A percentile compares a stretch with the other conserved stretches of the same genome.
Conservation (phyloP, 1,140 invertebrate species). For the Gonatopus flavifemur region DNA sequence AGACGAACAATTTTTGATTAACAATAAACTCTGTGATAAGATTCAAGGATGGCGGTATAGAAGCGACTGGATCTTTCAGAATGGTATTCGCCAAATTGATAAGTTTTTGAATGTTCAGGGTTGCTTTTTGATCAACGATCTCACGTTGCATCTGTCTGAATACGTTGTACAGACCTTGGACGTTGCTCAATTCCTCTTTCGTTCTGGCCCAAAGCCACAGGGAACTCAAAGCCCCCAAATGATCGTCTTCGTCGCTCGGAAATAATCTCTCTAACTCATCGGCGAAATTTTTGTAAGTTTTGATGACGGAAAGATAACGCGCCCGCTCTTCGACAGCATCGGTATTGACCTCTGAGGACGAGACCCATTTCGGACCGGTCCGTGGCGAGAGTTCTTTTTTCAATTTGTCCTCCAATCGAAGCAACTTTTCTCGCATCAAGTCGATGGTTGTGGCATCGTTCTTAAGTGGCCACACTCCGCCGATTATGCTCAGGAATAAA, state of each 20-base stretch:
- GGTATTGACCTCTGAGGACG: conserved; percentile 6
- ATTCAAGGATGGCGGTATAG: conserved; percentile 55
- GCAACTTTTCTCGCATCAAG: conserved; percentile 59
- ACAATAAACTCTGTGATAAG: conserved; percentile 59
- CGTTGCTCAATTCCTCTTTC: conserved; percentile 56
- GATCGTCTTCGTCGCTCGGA: conserved; percentile 37
- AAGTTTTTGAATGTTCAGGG: conserved; percentile 60
- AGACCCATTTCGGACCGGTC: conserved; percentile 1
- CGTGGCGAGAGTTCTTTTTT: conserved; percentile 12
- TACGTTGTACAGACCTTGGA: conserved; percentile 63
- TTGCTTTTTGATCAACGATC: conserved; percentile 24
- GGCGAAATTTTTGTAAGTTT: conserved; percentile 60
- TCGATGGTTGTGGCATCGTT: conserved; percentile 51
- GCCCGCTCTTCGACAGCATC: neutral
- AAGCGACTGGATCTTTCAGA: conserved; percentile 60
- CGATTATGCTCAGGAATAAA: conserved; percentile 2
- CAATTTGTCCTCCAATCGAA: conserved; percentile 50
- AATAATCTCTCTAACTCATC: conserved; percentile 48
- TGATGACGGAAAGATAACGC: conserved; percentile 53
- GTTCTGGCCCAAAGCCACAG: conserved; percentile 63
- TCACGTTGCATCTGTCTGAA: conserved; percentile 60
- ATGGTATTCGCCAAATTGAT: conserved; percentile 65
- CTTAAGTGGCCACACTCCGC: neutral
- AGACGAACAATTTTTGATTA: conserved; percentile 64
- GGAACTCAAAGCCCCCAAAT: conserved; percentile 49